Base-by-base conservation (phyloP, 53 echinoderm and acorn worm genomes). In the Henricia sp. region DNA sequence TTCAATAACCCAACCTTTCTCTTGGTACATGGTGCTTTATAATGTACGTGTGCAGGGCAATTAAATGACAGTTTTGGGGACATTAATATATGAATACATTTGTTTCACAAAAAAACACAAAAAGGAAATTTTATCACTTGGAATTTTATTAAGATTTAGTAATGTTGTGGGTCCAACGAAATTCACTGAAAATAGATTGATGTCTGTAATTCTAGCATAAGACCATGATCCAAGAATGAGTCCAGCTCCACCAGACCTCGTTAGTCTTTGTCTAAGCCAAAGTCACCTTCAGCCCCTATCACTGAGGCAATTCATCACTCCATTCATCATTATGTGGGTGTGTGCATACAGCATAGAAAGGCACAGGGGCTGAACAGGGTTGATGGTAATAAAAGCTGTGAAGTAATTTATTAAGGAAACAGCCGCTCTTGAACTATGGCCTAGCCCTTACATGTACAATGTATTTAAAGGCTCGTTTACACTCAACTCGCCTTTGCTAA, bases 331-430 rank as follows among this genome's bases (percentile, higher is more conserved):
- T 12, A 5, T 28, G 32, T 43, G 62, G 34, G 62, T 60, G 52
- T 6, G 34, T 24, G 26, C 71, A 71, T 51, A 26, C 23, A 28
- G 17, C 48, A 28, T 4, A 58, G 58, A 24, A n/a, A n/a, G n/a
- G n/a, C n/a, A n/a, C n/a, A n/a, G n/a, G n/a, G n/a, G n/a, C n/a
- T n/a, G n/a, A n/a, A n/a, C n/a, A n/a, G n/a, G n/a, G n/a, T n/a
- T n/a, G 33, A 36, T 20, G 21, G 6, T 4, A 35, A n/a, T 73
- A 32, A 17, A 54, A 73, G 52, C 51, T 73, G 73, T 73, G 37
- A 73, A 53, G 73, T 73, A 73, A 73, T 73, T 73, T 73, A 73
- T 73, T 73, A 54, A 73, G n/a, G n/a, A n/a, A n/a, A n/a, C n/a
- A n/a, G n/a, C n/a, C n/a, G n/a, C n/a, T n/a, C n/a, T n/a, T n/a